Conservation (phyloP, 1,140 invertebrate genomes). For the Drosophila malerkotliana region DNA sequence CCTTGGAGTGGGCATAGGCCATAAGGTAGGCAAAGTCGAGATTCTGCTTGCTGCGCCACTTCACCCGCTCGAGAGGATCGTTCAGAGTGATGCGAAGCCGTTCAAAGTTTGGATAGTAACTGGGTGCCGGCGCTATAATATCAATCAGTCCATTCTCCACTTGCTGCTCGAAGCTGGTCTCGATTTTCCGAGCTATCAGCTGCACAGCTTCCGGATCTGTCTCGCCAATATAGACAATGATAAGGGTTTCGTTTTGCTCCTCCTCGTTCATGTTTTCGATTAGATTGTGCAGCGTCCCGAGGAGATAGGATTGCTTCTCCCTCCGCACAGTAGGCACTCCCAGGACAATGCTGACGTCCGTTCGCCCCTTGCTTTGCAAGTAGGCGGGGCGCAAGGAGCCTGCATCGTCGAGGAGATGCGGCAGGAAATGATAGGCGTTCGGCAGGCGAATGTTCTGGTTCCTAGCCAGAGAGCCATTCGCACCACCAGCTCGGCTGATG, state of each 20-base stretch:
- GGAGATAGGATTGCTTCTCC: constrained; percentile 94
- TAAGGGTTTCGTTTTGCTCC: constrained; percentile 92
- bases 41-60: constrained; percentile 98
- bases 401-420: constrained; percentile 92
- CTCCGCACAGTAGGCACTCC: constrained; percentile 95
- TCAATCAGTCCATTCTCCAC: constrained; percentile 94
- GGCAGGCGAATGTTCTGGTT: constrained; percentile 87
- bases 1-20: constrained; percentile 94
- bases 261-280: constrained; percentile 90
- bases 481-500: constrained; percentile 10
- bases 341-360: constrained; percentile 92
- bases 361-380: constrained; percentile 89
- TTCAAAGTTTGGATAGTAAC: constrained; percentile 95
- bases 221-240: constrained; percentile 96
- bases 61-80: constrained; percentile 93
- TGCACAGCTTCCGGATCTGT: constrained; percentile 89
- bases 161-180: constrained; percentile 90
- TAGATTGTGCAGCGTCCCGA: constrained; percentile 94
- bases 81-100: constrained; percentile 92
- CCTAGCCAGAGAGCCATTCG: constrained; percentile 49
- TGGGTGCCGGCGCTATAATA: constrained; percentile 92
- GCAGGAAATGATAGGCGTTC: constrained; percentile 93
- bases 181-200: constrained; percentile 89
- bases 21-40: constrained; percentile 98
- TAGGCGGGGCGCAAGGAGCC: constrained; percentile 91